Evolutionary conservation across 1,140 invertebrate species (phyloP), one percentile per base, ranked within the genome.

Genomic region (Drosophila tropicalis): DNA sequence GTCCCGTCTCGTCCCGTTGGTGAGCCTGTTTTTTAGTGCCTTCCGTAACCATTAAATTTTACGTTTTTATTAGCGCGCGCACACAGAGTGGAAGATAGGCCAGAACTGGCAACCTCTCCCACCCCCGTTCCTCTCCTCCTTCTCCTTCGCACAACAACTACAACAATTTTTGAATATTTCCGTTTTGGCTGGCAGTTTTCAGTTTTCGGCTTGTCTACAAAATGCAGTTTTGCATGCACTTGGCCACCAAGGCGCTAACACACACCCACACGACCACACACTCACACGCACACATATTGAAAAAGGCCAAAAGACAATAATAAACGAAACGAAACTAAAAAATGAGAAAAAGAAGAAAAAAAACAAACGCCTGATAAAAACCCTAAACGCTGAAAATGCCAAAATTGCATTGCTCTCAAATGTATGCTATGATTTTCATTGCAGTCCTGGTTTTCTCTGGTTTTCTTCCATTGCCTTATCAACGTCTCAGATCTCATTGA

Each of bases 21-120:
- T 87, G 79, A 87, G 83, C 85, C 84, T 89, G 84, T 89, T 89
- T 89, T 89, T 89, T 89, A 89, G 84, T 89, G 84, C 80, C 84
- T 89, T 89, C 84, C 84, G 84, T 89, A 89, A 89, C 84, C 84
- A 90, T 89, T 89, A 89, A 89, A 89, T 89, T 89, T 89, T 89
- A 89, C 84, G 84, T 89, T 89, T 89, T 89, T 89, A 89, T 89
- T 89, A 89, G 84, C 84, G 80, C 83, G 76, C 74, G 25, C 62
- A 61, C 71, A 47, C 25, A 56, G 62, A 61, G 64, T 40, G 12
- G 36, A 64, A 81, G 77, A 76, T 79, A 60, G 67, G 41, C 41
- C 55, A 36, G n/a, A 25, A n/a, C 12, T 29, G 29, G 3, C 34
- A 17, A 13, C 25, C 65, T 1, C n/a, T 5, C 44, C 34, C 17